Conservation (phyloP, 2,797 vertebrate genomes). For the Macropus fuliginosus region DNA sequence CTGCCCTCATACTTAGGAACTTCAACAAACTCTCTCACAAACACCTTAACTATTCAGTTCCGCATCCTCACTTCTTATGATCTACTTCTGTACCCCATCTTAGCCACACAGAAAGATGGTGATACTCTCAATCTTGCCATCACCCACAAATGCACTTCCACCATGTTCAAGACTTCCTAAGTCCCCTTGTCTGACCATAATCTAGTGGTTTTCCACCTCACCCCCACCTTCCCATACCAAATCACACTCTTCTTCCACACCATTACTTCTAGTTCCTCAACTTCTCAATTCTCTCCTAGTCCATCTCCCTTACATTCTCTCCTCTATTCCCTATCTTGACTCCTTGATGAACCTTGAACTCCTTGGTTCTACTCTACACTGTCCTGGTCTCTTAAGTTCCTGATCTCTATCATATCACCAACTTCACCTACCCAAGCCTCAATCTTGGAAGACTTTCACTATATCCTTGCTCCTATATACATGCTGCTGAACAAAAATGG, state of each 20-base stretch:
- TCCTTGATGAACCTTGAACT: background rate
- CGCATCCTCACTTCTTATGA: background rate
- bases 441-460: background rate
- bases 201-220: background rate
- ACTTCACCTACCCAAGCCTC: background rate
- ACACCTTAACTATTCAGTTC: background rate
- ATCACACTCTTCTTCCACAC: no score
- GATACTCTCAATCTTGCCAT: background rate
- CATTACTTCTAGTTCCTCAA: no score
- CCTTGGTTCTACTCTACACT: background rate
- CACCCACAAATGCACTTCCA: background rate
- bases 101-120: background rate
- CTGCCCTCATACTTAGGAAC: background rate
- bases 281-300: no score
- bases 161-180: background rate
- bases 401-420: background rate
- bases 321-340: background rate
- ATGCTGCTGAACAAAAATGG: background rate
- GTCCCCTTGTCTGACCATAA: background rate
- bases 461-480: no score
- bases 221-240: no score
- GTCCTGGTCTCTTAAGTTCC: background rate
- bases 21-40: background rate
- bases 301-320: background rate
- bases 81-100: background rate